Conservation (phyloP, 2,888 invertebrate genomes). For the Rotaria sp. region DNA sequence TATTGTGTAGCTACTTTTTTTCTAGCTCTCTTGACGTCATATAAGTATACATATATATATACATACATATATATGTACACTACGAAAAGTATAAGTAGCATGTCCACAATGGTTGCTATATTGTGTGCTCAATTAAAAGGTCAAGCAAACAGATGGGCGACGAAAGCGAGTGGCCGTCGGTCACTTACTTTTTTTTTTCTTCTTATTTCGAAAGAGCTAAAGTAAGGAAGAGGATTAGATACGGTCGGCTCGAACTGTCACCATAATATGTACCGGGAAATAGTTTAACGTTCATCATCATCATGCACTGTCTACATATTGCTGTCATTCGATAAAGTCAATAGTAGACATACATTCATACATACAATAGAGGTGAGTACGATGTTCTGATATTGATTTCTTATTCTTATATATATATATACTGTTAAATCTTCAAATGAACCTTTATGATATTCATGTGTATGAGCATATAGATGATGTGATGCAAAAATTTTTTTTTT, state of each 20-base stretch:
- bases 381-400: background rate
- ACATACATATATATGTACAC: background rate
- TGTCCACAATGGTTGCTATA: slow-evolving; percentile 1
- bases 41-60: background rate
- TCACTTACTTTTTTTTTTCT: background rate
- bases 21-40: background rate
- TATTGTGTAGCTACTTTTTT: background rate
- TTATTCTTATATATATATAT: too few species aligned
- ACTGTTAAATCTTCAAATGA: too few species aligned
- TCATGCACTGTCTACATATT: background rate
- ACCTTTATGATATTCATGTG: too few species aligned
- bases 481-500: background rate
- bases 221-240: background rate
- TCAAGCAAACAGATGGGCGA: slow-evolving; percentile 13
- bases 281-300: slow-evolving; percentile 8
- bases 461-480: too few species aligned
- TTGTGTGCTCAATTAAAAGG: slow-evolving; percentile 26
- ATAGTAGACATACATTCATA: background rate
- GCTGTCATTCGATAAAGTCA: background rate
- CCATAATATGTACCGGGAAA: background rate
- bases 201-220: background rate
- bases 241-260: background rate
- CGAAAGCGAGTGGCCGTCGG: background rate
- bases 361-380: background rate
- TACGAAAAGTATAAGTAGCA: background rate